phyloP scores from a whole-genome alignment of 1,140 invertebrate species.

The Orussus abietinus region DNA sequence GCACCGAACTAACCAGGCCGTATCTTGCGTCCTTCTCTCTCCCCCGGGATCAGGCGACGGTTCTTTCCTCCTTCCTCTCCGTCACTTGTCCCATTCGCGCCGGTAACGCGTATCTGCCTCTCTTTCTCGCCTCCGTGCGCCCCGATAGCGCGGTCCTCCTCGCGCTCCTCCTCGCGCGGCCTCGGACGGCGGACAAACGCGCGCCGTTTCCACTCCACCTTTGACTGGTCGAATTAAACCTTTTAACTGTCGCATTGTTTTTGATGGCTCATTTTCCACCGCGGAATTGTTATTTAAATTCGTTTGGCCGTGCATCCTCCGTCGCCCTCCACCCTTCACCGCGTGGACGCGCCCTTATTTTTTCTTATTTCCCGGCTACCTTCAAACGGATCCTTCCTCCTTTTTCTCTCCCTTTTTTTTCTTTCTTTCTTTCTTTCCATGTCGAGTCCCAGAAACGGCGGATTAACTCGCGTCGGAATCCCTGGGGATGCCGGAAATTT shows the following conservation, averaged over 20 bases:
- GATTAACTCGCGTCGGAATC: too few species aligned
- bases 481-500: too few species aligned
- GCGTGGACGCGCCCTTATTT: too few species aligned
- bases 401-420: too few species aligned
- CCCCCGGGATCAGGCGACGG: too few species aligned
- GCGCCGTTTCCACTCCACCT: constrained; percentile 6
- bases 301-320: constrained; percentile 6
- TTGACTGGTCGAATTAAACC: constrained; percentile 19
- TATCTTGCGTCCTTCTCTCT: too few species aligned
- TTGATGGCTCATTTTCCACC: constrained; percentile 42
- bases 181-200: constrained; percentile 1
- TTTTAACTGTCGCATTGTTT: constrained; percentile 30
- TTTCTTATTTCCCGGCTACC: too few species aligned
- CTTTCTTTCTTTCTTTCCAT: too few species aligned
- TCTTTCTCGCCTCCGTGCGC: not conserved
- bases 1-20: too few species aligned
- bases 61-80: constrained; percentile 3
- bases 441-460: too few species aligned
- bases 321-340: too few species aligned
- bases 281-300: constrained; percentile 43
- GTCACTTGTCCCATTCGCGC: not conserved
- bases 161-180: not conserved
- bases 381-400: too few species aligned
- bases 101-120: constrained; percentile 4
- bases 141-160: not conserved